A percentile compares a stretch with the other conserved stretches of the same genome.
Evolutionary conservation across 2,797 vertebrate species (phyloP).

Genomic region (Dendrocincla tyrannina): DNA sequence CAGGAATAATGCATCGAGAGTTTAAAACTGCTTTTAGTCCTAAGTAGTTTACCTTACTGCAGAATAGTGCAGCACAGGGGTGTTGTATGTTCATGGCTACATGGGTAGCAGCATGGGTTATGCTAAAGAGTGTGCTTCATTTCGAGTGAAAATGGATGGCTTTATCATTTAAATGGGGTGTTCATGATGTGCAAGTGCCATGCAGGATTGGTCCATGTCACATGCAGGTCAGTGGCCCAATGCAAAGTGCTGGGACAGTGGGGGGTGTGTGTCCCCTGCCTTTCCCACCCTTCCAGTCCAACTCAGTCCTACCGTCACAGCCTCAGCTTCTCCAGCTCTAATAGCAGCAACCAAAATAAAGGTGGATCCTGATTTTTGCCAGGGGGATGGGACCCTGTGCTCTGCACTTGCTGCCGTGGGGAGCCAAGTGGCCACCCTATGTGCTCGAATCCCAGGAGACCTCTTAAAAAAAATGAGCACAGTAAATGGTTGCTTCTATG

Average conservation of each 20-base stretch:
- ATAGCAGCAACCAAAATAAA: neutral
- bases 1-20: neutral
- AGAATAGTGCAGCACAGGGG: neutral
- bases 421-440: neutral
- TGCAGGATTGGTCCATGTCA: neutral
- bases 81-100: neutral
- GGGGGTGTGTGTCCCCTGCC: fast-evolving
- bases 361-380: neutral
- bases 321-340: neutral
- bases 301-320: neutral
- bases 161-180: neutral
- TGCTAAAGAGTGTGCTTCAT: neutral
- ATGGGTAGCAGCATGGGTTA: neutral
- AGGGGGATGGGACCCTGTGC: neutral
- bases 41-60: neutral
- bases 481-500: neutral
- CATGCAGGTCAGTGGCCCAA: neutral
- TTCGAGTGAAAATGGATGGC: neutral
- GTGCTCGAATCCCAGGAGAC: neutral
- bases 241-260: neutral
- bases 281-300: neutral
- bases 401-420: neutral
- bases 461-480: neutral
- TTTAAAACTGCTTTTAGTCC: neutral
- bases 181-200: neutral